Conservation (phyloP, 1,140 invertebrate genomes). For the Heliconius hermathena region DNA sequence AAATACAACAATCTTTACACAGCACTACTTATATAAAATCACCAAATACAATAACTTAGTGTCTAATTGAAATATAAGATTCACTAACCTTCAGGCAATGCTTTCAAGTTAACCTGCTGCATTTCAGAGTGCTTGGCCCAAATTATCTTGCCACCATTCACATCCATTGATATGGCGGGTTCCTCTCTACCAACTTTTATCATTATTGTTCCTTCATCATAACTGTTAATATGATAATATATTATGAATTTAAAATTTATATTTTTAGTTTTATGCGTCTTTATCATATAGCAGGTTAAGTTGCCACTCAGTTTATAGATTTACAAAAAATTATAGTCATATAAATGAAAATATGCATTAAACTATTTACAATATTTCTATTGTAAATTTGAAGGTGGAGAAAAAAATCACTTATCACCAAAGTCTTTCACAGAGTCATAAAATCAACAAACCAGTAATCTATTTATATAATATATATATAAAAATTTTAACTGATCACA, state of each 20-base stretch:
- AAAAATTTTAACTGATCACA: no score
- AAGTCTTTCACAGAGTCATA: no score
- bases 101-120: constrained; percentile 98
- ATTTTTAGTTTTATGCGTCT: no score
- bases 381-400: no score
- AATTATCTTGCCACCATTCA: constrained; percentile 98
- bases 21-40: not conserved
- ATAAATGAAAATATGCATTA: not conserved
- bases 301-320: no score
- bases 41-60: not conserved
- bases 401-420: no score
- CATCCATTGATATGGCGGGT: constrained; percentile 99
- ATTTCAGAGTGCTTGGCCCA: constrained; percentile 99
- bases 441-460: no score
- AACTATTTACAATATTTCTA: not conserved
- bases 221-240: constrained; percentile 77
- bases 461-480: no score
- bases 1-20: not conserved
- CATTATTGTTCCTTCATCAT: constrained; percentile 99
- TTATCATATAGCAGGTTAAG: no score
- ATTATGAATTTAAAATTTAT: not conserved
- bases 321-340: no score
- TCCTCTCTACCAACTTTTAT: constrained; percentile 99
- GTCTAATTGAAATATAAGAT: not conserved
- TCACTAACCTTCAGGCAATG: constrained; percentile 86